Percentiles rank a stretch among this genome's conserved stretches.
Evolutionary conservation across 2,113 vertebrate species (phyloP).

Genomic region (Mus pahari): DNA sequence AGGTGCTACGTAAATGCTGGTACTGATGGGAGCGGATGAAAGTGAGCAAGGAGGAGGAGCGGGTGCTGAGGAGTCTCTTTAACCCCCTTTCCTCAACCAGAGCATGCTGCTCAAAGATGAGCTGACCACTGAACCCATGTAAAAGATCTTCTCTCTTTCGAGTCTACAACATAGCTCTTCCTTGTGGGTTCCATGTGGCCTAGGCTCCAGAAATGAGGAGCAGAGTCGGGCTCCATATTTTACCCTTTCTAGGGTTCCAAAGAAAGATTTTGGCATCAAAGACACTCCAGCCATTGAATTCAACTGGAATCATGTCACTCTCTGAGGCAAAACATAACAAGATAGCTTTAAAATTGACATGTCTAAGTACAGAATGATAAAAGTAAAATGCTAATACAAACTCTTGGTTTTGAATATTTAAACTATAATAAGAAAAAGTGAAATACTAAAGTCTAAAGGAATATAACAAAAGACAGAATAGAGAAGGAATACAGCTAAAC

Average conservation of each 20-base stretch:
- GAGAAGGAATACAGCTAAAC: neutral
- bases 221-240: too few species aligned
- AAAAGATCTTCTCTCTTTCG: neutral
- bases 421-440: constrained; percentile 19
- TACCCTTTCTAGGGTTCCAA: neutral
- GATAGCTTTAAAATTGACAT: neutral
- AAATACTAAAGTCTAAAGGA: constrained; percentile 29
- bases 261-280: constrained; percentile 2
- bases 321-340: constrained; percentile 1
- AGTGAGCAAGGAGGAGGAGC: neutral
- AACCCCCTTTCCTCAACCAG: neutral
- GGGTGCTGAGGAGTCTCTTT: neutral
- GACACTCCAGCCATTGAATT: neutral
- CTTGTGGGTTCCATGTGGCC: neutral
- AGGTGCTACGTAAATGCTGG: neutral
- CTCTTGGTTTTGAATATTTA: constrained; percentile 43
- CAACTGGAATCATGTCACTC: neutral
- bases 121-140: neutral
- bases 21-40: neutral
- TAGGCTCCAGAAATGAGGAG: neutral
- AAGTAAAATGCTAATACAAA: neutral
- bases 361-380: neutral
- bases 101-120: neutral
- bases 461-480: neutral
- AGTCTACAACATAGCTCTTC: neutral